These are phyloP conservation scores for Neolamprologus sp. DNA, from an alignment of 2,113 vertebrate genomes.

Conservation along the genomic window DNA sequence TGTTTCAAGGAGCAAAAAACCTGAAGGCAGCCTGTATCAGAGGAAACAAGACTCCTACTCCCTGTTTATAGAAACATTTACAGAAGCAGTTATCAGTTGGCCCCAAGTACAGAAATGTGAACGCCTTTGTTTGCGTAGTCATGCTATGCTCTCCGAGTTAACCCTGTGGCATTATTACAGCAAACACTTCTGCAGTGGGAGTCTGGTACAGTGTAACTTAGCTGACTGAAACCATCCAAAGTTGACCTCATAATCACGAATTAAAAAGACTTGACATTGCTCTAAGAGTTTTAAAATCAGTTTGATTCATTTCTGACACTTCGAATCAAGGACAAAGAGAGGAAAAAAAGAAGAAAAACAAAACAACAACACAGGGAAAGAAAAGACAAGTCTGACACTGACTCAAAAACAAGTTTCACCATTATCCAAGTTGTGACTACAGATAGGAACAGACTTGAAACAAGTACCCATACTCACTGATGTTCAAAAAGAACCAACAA, in stretches of 20 bases:
- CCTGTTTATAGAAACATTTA: background rate
- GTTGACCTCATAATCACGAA: background rate
- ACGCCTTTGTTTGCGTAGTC: constrained; percentile 42
- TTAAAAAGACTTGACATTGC: background rate
- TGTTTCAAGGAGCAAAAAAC: background rate
- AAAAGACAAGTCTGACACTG: background rate
- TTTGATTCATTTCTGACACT: background rate
- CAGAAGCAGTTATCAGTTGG: background rate
- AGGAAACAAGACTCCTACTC: constrained; percentile 6
- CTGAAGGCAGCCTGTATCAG: background rate
- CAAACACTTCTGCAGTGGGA: constrained; percentile 14
- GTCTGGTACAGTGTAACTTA: constrained; percentile 6
- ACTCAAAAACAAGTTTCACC: background rate
- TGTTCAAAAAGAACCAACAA: background rate
- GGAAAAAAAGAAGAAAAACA: background rate
- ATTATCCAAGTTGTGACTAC: background rate
- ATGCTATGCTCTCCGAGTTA: background rate
- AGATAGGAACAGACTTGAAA: background rate
- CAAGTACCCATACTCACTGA: background rate
- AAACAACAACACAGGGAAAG: background rate
- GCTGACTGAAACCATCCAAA: constrained; percentile 19
- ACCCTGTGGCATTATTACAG: constrained; percentile 13
- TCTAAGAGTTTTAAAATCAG: background rate
- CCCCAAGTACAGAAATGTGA: background rate
- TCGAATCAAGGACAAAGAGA: background rate